Conservation (phyloP, 2,113 vertebrate species). For the Lagopus muta region DNA sequence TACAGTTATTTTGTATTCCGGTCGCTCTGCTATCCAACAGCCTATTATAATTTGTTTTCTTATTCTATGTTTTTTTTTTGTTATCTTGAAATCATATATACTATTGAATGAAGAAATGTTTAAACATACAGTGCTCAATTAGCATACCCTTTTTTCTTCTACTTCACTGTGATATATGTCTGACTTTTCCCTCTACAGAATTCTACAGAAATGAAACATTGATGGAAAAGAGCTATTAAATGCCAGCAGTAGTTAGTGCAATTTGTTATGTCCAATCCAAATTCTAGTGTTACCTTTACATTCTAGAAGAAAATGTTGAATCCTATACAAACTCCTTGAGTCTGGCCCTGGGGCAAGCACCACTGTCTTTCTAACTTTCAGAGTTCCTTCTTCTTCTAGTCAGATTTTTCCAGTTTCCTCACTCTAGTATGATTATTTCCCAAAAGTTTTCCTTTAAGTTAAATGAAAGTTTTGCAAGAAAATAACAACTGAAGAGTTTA, state of each 20-base stretch:
- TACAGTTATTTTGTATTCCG: neutral
- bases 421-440: too few species aligned
- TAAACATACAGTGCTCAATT: neutral
- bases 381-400: too few species aligned
- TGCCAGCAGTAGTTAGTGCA: neutral
- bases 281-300: neutral
- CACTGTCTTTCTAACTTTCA: too few species aligned
- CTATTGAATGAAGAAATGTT: neutral
- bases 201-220: neutral
- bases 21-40: neutral
- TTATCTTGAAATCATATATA: neutral
- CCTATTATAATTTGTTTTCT: neutral
- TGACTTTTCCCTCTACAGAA: neutral
- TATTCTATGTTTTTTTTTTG: neutral
- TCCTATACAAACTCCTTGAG: too few species aligned
- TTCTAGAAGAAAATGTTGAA: too few species aligned
- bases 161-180: neutral
- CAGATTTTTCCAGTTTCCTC: too few species aligned
- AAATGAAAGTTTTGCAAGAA: too few species aligned
- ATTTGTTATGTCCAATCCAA: neutral
- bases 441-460: too few species aligned
- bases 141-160: neutral
- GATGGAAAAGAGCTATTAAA: neutral
- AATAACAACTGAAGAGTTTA: too few species aligned
- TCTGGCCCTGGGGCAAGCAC: too few species aligned